Base-by-base conservation (phyloP, 2,797 vertebrate species). In the Peromyscus eremicus region DNA sequence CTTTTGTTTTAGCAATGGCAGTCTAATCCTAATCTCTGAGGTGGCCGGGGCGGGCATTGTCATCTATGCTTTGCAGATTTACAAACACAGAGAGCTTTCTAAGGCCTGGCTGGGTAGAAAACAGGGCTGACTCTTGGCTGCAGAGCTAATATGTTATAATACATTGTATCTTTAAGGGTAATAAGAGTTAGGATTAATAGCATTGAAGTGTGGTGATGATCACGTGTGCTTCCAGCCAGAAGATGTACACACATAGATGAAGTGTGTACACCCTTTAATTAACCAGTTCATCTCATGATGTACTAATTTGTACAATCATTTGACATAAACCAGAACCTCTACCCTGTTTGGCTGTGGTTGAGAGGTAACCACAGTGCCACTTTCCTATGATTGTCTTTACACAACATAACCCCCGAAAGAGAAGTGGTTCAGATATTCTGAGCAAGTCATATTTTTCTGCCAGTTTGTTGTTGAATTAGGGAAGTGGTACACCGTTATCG, bases 401-500 rank as follows among this genome's bases (percentile, higher is more conserved):
- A 52, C 89, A 55, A n/a, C n/a, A n/a, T 37, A 60, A 62, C 49
- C 17, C 80, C 37, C 66, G 57, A 43, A 82, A 87, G 37, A 85
- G 13, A 46, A 60, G 62, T 75, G 34, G 2, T 29, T 76, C 52
- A 90, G 71, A 87, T 0, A 64, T 57, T 89, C 37, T 34, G 92
- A 49, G 62, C 43, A 46, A 80, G 52, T 55, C 62, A 8, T 49
- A 17, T 79, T 94, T n/a, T 83, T 75, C n/a, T 76, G 19, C 23
- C 27, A 29, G 68, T 32, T 96, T 68, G 46, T 5, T 94, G 1
- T 73, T 85, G 93, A 97, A 40, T 85, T 76, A 75, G 34, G 64
- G 89, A 92, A 88, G 27, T 5, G 75, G 55, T 62, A 34, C 5
- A 32, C 62, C 27, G 16, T 92, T 90, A 76, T 52, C 32, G 0